These are phyloP conservation scores for Andrena hattorfiana DNA, from an alignment of 2,888 invertebrate genomes.

Conservation along the genomic window DNA sequence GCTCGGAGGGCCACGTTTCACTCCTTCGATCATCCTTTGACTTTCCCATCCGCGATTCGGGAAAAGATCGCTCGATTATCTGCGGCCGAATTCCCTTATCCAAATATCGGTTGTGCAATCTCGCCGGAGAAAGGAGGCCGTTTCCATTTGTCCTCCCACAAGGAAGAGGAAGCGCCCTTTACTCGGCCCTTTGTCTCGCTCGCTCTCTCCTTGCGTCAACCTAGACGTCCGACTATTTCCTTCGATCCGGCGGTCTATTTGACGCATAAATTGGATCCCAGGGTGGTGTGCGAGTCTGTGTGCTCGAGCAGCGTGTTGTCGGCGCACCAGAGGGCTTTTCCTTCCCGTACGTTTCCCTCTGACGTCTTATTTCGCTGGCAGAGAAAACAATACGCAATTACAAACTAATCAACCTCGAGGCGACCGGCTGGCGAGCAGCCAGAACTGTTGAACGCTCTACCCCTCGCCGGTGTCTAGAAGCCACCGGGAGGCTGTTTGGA, in stretches of 20 bases:
- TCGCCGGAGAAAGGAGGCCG: conserved; percentile 16
- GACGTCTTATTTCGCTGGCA: conserved; percentile 49
- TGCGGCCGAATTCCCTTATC: background rate
- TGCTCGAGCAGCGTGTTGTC: background rate
- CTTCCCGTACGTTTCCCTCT: conserved; percentile 27
- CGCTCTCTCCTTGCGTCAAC: background rate
- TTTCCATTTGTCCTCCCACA: background rate
- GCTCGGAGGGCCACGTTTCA: conserved; percentile 49
- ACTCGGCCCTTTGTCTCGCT: conserved; percentile 1
- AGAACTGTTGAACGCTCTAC: conserved; percentile 74
- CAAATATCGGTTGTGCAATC: background rate
- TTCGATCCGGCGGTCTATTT: conserved; percentile 15
- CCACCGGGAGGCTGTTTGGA: conserved; percentile 61
- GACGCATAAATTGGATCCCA: conserved; percentile 22
- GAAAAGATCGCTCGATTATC: background rate
- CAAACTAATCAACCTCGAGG: conserved; percentile 76
- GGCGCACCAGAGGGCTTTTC: conserved; percentile 1
- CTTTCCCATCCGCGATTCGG: background rate
- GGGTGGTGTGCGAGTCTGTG: background rate
- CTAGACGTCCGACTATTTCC: background rate
- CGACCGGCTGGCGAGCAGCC: conserved; percentile 72
- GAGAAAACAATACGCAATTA: conserved; percentile 79
- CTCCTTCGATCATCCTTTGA: conserved; percentile 44
- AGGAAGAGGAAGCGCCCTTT: conserved; percentile 8
- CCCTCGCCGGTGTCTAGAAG: conserved; percentile 58